Base-by-base conservation (phyloP, 2,113 vertebrate species). In the Zingel zingel region DNA sequence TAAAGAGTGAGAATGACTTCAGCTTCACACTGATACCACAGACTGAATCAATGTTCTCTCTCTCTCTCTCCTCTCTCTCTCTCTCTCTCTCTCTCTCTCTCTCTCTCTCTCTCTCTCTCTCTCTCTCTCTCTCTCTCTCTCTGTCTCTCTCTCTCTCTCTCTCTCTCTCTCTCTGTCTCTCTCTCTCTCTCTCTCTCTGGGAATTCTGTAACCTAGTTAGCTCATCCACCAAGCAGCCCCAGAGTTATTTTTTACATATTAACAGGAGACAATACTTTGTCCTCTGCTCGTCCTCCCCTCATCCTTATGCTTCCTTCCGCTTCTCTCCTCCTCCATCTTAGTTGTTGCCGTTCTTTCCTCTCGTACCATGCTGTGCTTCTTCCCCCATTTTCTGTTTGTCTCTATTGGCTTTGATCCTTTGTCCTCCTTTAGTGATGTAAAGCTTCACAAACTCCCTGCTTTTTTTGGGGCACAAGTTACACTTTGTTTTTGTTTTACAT, bases 191-290 rank as follows among this genome's bases (percentile, higher is more conserved):
- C 81, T 73, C 89, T 89, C 89, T 84, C 61, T 93, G 95, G 94
- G 94, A 95, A 94, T 94, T 92, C 89, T 93, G 88, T 95, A 94
- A 95, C 95, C 95, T 92, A 95, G 84, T 95, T 95, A 92, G 93
- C 88, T 90, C 90, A 88, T 91, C 77, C 81, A 90, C 81, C 89
- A 92, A 84, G 87, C 92, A 93, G 91, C 92, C 88, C 87, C 83
- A 86, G 87, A 94, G 93, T 94, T 95, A 94, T 95, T 95, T 95
- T 43, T 95, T 94, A 95, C 86, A 91, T 93, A 92, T 93, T 94
- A 94, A 91, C 90, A 88, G 64, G 89, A 93, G 91, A 95, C 92
- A 92, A 93, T 92, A 91, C 87, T 81, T 86, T 86, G 91, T 91
- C 92, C 92, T 94, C 88, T 91, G 63, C 81, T 79, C 54, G 88